These are phyloP conservation scores for Merops nubicus DNA, from an alignment of 2,113 vertebrate genomes.

Conservation along the genomic window DNA sequence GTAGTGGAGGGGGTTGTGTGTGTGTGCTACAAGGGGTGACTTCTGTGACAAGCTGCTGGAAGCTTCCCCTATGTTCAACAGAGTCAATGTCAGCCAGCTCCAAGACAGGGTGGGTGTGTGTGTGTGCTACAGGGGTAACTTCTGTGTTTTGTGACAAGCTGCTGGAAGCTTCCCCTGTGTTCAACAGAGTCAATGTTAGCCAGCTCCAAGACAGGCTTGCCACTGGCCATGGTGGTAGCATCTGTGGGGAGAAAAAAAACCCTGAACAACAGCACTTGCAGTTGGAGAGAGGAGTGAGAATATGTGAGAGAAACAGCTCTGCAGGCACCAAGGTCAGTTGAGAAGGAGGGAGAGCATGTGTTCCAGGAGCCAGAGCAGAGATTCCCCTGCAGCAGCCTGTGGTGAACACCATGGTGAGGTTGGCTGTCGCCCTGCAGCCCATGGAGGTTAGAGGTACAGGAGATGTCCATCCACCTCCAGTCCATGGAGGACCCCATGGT, in stretches of 20 bases:
- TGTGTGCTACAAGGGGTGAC: neutral
- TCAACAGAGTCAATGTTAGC: neutral
- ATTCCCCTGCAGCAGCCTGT: neutral
- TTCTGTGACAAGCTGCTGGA: neutral
- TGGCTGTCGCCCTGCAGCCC: neutral
- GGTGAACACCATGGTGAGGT: neutral
- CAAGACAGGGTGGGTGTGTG: too few species aligned
- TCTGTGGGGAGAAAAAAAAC: fast-evolving
- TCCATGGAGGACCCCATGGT: neutral
- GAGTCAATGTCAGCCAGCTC: neutral
- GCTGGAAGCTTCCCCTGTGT: neutral
- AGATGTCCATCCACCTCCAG: neutral
- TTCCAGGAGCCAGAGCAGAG: neutral
- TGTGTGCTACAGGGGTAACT: neutral
- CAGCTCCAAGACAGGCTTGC: neutral
- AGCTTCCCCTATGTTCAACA: neutral
- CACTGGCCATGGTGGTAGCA: fast-evolving
- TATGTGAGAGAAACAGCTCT: too few species aligned
- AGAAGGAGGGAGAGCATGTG: neutral
- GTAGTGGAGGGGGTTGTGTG: fast-evolving
- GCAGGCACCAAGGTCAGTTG: neutral
- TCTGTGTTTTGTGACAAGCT: neutral
- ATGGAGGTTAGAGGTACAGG: neutral
- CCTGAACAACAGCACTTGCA: neutral
- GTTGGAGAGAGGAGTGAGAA: neutral